These are phyloP conservation scores for Camponotus pennsylvanicus DNA, from an alignment of 1,140 invertebrate genomes.

Conservation along the genomic window DNA sequence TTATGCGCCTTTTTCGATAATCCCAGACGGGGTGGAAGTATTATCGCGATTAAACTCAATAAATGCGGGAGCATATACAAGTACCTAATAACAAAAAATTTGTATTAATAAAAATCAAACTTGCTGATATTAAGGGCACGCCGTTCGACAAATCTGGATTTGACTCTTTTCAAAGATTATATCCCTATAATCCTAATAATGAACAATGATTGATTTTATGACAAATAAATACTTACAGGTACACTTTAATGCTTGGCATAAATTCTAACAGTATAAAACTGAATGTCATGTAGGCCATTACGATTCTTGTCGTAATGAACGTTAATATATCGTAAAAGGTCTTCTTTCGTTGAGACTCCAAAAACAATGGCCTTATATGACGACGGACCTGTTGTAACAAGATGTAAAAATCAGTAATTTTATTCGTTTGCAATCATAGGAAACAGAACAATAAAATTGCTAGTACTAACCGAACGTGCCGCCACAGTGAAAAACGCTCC, in stretches of 20 bases:
- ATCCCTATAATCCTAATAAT: not conserved
- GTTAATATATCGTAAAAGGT: slow-evolving; percentile 93
- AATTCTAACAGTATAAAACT: slow-evolving; percentile 96
- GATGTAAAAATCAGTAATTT: not conserved
- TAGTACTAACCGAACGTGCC: slow-evolving; percentile 90
- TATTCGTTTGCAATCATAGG: not conserved
- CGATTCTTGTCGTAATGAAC: slow-evolving; percentile 92
- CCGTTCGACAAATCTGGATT: not conserved
- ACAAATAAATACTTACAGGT: slow-evolving; percentile 87
- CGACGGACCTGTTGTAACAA: slow-evolving; percentile 88
- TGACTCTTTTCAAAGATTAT: not conserved
- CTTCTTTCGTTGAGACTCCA: slow-evolving; percentile 88
- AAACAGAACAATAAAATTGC: slow-evolving; percentile 20
- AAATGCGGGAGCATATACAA: slow-evolving; percentile 88
- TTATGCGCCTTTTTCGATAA: slow-evolving; percentile 60
- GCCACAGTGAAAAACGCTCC: slow-evolving; percentile 95
- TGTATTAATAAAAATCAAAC: not conserved
- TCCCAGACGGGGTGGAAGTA: slow-evolving; percentile 85
- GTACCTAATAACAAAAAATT: slow-evolving; percentile 81
- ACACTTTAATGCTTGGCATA: slow-evolving; percentile 88
- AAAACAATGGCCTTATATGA: slow-evolving; percentile 92
- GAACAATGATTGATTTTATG: not conserved
- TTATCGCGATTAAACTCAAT: slow-evolving; percentile 86
- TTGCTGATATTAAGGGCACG: not conserved
- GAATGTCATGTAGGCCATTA: slow-evolving; percentile 95